These are phyloP conservation scores for Pomatorhinus ruficollis DNA, from an alignment of 2,113 vertebrate species.

Conservation along the genomic window DNA sequence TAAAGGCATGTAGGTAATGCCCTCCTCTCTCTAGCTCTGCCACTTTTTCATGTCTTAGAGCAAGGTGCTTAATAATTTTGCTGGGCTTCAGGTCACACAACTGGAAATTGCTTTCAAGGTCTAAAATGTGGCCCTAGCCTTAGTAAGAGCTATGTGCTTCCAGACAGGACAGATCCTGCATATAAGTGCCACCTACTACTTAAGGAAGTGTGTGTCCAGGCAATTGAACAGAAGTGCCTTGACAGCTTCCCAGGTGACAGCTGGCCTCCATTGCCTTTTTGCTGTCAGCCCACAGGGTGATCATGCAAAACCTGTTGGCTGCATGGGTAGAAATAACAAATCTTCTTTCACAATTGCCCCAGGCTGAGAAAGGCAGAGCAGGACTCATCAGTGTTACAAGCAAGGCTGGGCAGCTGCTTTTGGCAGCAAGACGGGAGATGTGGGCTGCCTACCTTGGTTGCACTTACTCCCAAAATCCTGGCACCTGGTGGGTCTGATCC, in stretches of 20 bases:
- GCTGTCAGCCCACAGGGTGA: not conserved
- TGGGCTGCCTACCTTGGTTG: not conserved
- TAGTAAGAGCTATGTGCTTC: not conserved
- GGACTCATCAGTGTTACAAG: rapidly evolving
- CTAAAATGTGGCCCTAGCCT: not conserved
- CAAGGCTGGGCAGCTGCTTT: rapidly evolving
- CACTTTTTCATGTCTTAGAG: not conserved
- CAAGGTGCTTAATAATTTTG: not conserved
- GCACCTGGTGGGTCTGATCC: not conserved
- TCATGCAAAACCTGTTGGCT: not conserved
- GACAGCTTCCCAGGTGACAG: not conserved
- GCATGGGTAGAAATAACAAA: not conserved
- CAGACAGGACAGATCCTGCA: not conserved
- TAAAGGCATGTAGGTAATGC: not conserved
- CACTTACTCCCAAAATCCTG: not conserved
- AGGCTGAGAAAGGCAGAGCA: not conserved
- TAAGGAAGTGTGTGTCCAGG: not conserved
- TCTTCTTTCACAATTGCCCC: not conserved
- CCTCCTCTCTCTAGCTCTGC: not conserved
- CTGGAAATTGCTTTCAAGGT: not conserved
- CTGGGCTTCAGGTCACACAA: not conserved
- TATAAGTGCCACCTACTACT: not conserved
- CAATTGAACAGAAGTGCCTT: not conserved
- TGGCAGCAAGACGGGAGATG: rapidly evolving
- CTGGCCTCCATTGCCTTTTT: not conserved